Evolutionary conservation across 1,140 invertebrate genomes (phyloP).

Genomic region (Sitophilus oryzae): DNA sequence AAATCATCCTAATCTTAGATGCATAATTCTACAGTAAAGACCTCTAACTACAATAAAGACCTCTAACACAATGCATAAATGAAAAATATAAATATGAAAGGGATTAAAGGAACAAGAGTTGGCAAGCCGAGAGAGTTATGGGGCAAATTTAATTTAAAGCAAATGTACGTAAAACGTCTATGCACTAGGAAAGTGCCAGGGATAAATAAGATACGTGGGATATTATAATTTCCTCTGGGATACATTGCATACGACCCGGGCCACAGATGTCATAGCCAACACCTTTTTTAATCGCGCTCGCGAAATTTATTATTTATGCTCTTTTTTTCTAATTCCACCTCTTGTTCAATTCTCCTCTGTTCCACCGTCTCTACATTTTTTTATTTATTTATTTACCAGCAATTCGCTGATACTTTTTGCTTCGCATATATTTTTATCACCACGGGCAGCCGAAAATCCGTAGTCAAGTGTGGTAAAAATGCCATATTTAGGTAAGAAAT

Average conservation of each 20-base stretch:
- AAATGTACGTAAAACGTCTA: constrained; percentile 22
- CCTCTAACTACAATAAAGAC: too few relatives aligned
- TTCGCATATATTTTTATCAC: too few relatives aligned
- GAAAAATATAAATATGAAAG: constrained; percentile 16
- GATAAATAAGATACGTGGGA: constrained; percentile 25
- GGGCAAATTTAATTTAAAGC: constrained; percentile 20
- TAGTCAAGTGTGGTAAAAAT: too few relatives aligned
- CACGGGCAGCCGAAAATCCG: too few relatives aligned
- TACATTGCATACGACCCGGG: constrained; percentile 19
- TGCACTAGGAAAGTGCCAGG: constrained; percentile 16
- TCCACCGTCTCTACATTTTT: too few relatives aligned
- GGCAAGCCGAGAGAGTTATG: constrained; percentile 23
- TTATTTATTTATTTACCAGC: constrained; percentile 18
- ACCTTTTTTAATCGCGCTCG: constrained; percentile 24
- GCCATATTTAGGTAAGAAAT: too few relatives aligned
- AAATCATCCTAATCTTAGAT: too few relatives aligned
- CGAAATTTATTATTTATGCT: constrained; percentile 22
- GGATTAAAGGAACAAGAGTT: constrained; percentile 19
- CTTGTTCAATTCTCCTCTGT: constrained; percentile 22
- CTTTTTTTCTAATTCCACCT: constrained; percentile 17
- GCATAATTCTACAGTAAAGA: too few relatives aligned
- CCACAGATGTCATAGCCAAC: constrained; percentile 20
- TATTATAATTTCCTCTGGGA: constrained; percentile 27
- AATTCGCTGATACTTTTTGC: too few relatives aligned
- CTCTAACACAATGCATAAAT: too few relatives aligned